Percentiles rank a stretch among this genome's conserved stretches.
phyloP scores from a whole-genome alignment of 2,113 vertebrate species.

The Phasianus colchicus region DNA sequence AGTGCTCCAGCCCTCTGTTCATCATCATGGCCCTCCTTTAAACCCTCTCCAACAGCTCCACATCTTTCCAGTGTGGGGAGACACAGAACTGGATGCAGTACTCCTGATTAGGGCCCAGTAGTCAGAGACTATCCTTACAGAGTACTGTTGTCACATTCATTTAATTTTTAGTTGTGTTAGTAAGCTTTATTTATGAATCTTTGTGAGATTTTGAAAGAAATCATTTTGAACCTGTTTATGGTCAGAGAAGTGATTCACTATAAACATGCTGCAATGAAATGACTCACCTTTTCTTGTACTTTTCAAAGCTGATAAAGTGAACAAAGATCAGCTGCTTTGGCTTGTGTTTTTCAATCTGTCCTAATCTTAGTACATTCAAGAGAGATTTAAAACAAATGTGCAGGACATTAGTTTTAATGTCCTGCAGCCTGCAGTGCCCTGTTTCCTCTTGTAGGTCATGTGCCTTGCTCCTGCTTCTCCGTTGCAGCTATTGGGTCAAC shows the following conservation, averaged over 20 bases:
- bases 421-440: not conserved
- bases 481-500: rapidly evolving
- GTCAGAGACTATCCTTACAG: not conserved
- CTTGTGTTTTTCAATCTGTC: not conserved
- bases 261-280: not conserved
- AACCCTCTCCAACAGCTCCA: too few species aligned
- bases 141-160: not conserved
- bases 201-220: not conserved
- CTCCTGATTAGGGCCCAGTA: not conserved
- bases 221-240: not conserved
- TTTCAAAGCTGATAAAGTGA: constrained; percentile 35
- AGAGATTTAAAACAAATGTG: not conserved
- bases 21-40: too few species aligned
- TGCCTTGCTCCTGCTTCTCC: not conserved
- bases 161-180: not conserved
- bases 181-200: not conserved
- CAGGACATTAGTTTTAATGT: not conserved
- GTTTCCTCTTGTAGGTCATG: not conserved
- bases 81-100: too few species aligned
- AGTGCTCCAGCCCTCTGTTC: too few species aligned
- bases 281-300: not conserved
- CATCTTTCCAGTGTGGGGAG: too few species aligned
- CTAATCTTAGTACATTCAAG: not conserved
- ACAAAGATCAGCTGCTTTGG: constrained; percentile 20
- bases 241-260: not conserved